Base-by-base conservation (phyloP, 2,888 invertebrate genomes). In the Cephonodes hylas region DNA sequence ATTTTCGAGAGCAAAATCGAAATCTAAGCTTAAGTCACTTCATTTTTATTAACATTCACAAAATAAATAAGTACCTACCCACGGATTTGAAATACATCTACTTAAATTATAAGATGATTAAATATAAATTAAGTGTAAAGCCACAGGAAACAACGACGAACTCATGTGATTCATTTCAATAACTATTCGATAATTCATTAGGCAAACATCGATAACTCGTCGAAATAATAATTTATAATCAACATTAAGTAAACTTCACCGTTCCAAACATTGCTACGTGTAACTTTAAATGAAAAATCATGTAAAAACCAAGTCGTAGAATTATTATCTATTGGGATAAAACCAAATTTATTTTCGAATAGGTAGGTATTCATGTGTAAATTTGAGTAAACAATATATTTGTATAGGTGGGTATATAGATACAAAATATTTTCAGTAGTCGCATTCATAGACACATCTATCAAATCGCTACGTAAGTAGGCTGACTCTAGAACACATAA, bases 1-100 rank as follows among this genome's bases (percentile, higher is more conserved):
- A 83, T 82, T 85, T 82, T 81, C 83, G 84, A 88, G 84, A 86
- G 81, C 72, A 85, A 84, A 86, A 85, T 83, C 83, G 75, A 82
- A 76, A 72, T 66, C 67, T 74, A 74, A 31, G 31, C 53, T 18
- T 73, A 79, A 67, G 91, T 90, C 91, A 91, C 91, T 91, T 91
- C 91, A 91, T 89, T 89, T 75, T 88, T 89, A 89, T 89, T 87
- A 87, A 72, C 71, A 75, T 67, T 67, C 67, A 68, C 58, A 62
- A 69, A 61, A 44, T 66, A 64, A 61, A 42, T n/a, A 58, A 63
- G 59, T 38, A 62, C 58, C 45, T 63, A 59, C 58, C 10, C 58
- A 48, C 22, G 23, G 3, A 45, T 44, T 34, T 8, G 20, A 10
- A 60, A 38, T 38, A 38, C 18, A 48, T 15, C 6, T 53, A 27